Percentiles rank a stretch among this genome's conserved stretches.
phyloP scores from a whole-genome alignment of 2,113 vertebrate genomes.

The human (Homo sapiens) region DNA sequence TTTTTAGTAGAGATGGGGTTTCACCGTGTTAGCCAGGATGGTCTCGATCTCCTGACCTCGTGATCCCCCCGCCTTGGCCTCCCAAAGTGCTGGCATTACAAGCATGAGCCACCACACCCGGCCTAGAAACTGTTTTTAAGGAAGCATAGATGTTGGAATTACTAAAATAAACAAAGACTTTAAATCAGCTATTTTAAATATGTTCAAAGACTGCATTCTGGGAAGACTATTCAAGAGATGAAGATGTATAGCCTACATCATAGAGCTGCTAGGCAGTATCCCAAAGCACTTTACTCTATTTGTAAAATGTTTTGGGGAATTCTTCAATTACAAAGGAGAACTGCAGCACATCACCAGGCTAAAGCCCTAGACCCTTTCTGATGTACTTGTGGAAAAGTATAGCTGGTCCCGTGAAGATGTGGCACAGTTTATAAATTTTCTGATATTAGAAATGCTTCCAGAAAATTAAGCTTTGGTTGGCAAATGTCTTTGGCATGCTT shows the following conservation, averaged over 20 bases:
- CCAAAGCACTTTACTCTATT: constrained; percentile 99
- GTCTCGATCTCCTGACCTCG: too few species aligned
- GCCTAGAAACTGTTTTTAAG: not conserved
- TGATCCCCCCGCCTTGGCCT: too few species aligned
- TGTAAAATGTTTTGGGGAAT: constrained; percentile 99
- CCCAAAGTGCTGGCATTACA: too few species aligned
- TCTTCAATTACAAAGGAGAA: constrained; percentile 99
- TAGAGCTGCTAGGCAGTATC: constrained; percentile 99
- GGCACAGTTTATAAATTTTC: constrained; percentile 97
- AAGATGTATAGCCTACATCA: constrained; percentile 97
- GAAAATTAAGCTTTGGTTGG: constrained; percentile 97
- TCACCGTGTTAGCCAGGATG: too few species aligned
- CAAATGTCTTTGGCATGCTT: constrained; percentile 97
- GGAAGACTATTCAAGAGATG: not conserved
- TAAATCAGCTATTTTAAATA: not conserved
- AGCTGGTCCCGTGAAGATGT: constrained; percentile 97
- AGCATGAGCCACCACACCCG: too few species aligned
- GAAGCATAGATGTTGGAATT: not conserved
- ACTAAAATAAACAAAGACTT: not conserved
- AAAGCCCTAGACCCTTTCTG: constrained; percentile 98
- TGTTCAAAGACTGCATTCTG: not conserved
- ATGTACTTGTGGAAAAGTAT: constrained; percentile 98
- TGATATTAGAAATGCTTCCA: constrained; percentile 98
- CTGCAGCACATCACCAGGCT: constrained; percentile 98
- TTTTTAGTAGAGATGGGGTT: too few species aligned